Evolutionary conservation across 2,113 vertebrate species (phyloP).

Genomic region (Stegostoma tigrinum): DNA sequence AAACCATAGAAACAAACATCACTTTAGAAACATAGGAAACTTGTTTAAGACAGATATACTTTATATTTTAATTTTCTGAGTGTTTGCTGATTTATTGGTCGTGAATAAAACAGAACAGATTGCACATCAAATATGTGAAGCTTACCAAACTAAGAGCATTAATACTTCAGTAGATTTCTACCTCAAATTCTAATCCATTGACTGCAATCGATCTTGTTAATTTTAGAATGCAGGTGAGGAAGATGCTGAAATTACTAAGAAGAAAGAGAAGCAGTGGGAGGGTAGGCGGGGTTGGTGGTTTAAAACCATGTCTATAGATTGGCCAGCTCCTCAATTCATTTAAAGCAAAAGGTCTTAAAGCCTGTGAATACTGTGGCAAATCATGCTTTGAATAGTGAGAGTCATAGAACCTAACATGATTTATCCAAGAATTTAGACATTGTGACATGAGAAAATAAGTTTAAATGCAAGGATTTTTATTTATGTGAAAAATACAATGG

Average conservation of each 20-base stretch:
- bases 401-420: slow-evolving; percentile 99
- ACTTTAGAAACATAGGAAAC: slow-evolving; percentile 69
- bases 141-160: slow-evolving; percentile 34
- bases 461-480: slow-evolving; percentile 97
- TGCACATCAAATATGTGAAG: slow-evolving; percentile 30
- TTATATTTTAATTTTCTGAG: slow-evolving; percentile 49
- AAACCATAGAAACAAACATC: slow-evolving; percentile 90
- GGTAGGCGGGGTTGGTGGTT: slow-evolving; percentile 54
- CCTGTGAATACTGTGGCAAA: slow-evolving; percentile 76
- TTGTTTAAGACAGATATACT: slow-evolving; percentile 64
- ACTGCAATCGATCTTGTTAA: slow-evolving; percentile 81
- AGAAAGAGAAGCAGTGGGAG: slow-evolving; percentile 59
- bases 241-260: slow-evolving; percentile 21
- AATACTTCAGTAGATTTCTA: slow-evolving; percentile 56
- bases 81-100: slow-evolving; percentile 24
- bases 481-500: slow-evolving; percentile 93
- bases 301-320: slow-evolving; percentile 91
- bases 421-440: slow-evolving; percentile 99
- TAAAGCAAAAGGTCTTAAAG: slow-evolving; percentile 92
- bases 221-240: slow-evolving; percentile 75
- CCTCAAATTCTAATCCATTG: slow-evolving; percentile 86
- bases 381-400: slow-evolving; percentile 99
- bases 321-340: slow-evolving; percentile 89
- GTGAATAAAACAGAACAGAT: slow-evolving; percentile 17
- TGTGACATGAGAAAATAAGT: slow-evolving; percentile 99